phyloP scores from a whole-genome alignment of 2,113 vertebrate species.

The Athene noctua region DNA sequence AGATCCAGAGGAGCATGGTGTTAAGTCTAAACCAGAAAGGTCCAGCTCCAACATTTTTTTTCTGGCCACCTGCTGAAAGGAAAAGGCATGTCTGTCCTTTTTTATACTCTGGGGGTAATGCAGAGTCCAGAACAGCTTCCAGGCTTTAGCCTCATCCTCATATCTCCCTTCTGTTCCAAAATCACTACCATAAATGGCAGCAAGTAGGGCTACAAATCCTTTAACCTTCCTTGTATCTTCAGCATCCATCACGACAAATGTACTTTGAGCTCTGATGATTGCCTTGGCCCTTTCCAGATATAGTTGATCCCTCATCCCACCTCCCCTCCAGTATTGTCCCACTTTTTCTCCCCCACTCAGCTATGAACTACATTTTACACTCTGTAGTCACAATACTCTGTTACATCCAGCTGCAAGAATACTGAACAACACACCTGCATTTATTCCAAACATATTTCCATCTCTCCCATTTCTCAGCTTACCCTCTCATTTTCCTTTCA shows the following conservation, averaged over 20 bases:
- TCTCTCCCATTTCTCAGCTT: neutral
- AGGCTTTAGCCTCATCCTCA: neutral
- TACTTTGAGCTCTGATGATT: neutral
- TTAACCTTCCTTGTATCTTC: neutral
- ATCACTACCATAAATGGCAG: neutral
- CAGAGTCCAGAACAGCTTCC: neutral
- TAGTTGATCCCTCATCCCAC: neutral
- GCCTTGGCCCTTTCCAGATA: neutral
- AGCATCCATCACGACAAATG: neutral
- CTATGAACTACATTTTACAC: neutral
- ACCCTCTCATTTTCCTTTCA: neutral
- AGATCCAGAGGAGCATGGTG: neutral
- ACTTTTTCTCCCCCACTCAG: neutral
- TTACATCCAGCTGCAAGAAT: neutral
- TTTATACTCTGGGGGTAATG: neutral
- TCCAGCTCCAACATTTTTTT: neutral
- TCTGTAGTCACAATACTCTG: neutral
- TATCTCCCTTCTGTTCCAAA: neutral
- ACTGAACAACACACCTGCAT: neutral
- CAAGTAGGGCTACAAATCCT: neutral
- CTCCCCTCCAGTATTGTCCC: rapidly evolving
- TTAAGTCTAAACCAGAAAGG: neutral
- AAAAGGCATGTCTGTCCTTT: neutral
- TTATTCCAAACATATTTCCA: neutral
- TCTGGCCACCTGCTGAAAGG: neutral